Evolutionary conservation across 2,797 vertebrate genomes (phyloP), one percentile per base, ranked within the genome.

Genomic region (Harpagifer antarcticus): DNA sequence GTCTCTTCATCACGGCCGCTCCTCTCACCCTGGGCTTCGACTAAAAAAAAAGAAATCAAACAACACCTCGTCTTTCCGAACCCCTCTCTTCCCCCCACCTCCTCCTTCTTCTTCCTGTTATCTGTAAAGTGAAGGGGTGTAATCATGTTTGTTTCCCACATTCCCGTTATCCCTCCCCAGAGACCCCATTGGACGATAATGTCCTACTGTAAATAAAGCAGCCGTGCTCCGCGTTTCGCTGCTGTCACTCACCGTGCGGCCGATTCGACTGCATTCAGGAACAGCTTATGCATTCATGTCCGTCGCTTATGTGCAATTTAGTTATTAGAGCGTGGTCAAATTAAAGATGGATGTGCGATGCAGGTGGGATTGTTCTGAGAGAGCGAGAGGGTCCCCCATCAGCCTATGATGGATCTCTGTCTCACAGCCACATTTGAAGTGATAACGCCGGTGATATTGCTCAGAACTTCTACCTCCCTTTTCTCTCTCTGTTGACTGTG

Each of bases 71-170:
- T 81, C 81, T 85, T 82, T 74, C 58, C 75, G 64, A 65, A 53
- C 75, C 16, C 63, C 49, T 45, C 73, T 65, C 72, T 31, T 65
- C 64, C 5, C 57, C 59, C 15, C 74, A 4, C 68, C 68, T 52
- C 69, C 75, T 70, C 56, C 79, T 74, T 70, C 58, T 78, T 75
- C 79, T 54, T 78, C 83, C 82, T 89, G 87, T 88, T 92, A 89
- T 91, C 80, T 82, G 76, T 84, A 91, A 89, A 89, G 82, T 62
- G 49, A 79, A 88, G 77, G 77, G 87, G 83, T 89, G 86, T 90
- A 91, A 91, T 91, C 86, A 84, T 92, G 90, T 94, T 93, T 93
- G 90, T 92, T 94, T 90, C 85, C 86, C 87, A 87, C 87, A 85
- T 88, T 85, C 74, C 86, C 72, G 58, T 92, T 90, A 90, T 86